Percentiles rank a stretch among this genome's conserved stretches.
Conservation (phyloP, 2,113 vertebrate species). For the Agelaius phoeniceus region DNA sequence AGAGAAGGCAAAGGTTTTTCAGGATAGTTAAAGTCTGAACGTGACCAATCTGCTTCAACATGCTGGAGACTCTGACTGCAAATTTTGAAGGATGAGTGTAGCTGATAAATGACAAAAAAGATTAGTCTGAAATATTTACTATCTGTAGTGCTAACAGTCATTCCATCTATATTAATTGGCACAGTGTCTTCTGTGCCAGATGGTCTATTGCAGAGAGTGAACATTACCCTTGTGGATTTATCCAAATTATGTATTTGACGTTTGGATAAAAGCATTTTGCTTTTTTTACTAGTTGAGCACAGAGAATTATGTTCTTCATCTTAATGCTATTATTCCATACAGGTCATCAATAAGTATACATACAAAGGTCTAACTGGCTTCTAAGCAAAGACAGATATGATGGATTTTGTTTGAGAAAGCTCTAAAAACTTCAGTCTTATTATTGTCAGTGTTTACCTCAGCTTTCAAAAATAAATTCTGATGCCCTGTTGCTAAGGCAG, state of each 20-base stretch:
- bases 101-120: not conserved
- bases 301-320: not conserved
- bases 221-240: not conserved
- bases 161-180: conserved; percentile 38
- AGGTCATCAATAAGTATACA: not conserved
- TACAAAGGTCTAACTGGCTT: not conserved
- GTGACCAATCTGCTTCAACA: not conserved
- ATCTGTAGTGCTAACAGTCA: not conserved
- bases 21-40: not conserved
- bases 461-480: not conserved
- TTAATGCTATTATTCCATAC: not conserved
- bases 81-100: not conserved
- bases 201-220: conserved; percentile 40
- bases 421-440: not conserved
- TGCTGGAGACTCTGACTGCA: not conserved
- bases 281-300: not conserved
- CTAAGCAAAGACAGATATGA: not conserved
- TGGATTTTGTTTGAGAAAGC: not conserved
- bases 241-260: conserved; percentile 30
- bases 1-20: not conserved
- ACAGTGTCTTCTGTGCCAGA: conserved; percentile 40
- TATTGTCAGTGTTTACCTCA: not conserved
- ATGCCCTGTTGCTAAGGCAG: not conserved
- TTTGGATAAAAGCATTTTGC: not conserved
- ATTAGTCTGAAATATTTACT: conserved; percentile 37